Conservation (phyloP, 1,140 invertebrate genomes). For the Colletes gigas region DNA sequence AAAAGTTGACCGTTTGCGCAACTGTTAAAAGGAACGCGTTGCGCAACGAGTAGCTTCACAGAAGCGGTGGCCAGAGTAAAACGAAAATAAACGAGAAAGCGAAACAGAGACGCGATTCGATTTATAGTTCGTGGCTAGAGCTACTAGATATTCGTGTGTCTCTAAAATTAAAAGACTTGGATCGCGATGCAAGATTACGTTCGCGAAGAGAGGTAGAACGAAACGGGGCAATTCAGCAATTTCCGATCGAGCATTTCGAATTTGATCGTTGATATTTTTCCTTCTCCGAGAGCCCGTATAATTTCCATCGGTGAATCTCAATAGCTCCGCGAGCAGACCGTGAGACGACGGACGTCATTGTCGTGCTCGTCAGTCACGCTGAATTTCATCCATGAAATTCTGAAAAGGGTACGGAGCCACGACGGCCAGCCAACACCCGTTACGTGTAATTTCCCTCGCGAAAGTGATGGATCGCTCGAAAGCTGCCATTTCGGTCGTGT, state of each 20-base stretch:
- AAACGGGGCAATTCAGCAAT: neutral
- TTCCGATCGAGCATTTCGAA: neutral
- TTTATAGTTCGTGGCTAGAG: too few relatives aligned
- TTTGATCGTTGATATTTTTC: neutral
- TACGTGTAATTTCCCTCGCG: constrained; percentile 38
- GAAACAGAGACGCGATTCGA: neutral
- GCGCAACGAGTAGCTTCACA: neutral
- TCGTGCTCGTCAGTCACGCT: constrained; percentile 23
- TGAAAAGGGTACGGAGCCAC: constrained; percentile 1
- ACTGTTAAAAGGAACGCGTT: neutral
- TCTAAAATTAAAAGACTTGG: neutral
- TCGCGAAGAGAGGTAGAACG: neutral
- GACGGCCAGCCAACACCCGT: constrained; percentile 15
- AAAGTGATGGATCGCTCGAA: constrained; percentile 51
- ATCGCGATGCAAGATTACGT: neutral
- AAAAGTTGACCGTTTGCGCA: neutral
- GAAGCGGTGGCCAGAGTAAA: neutral
- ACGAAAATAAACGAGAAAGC: neutral
- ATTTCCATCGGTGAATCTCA: constrained; percentile 6
- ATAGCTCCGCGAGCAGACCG: constrained; percentile 8
- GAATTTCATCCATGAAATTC: constrained; percentile 33
- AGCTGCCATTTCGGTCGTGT: constrained; percentile 35
- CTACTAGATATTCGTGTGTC: neutral
- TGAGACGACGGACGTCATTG: constrained; percentile 28
- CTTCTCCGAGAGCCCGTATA: constrained; percentile 1